Evolutionary conservation across 1,140 invertebrate species (phyloP), one percentile per base, ranked within the genome.

Genomic region (Nylanderia fulva): DNA sequence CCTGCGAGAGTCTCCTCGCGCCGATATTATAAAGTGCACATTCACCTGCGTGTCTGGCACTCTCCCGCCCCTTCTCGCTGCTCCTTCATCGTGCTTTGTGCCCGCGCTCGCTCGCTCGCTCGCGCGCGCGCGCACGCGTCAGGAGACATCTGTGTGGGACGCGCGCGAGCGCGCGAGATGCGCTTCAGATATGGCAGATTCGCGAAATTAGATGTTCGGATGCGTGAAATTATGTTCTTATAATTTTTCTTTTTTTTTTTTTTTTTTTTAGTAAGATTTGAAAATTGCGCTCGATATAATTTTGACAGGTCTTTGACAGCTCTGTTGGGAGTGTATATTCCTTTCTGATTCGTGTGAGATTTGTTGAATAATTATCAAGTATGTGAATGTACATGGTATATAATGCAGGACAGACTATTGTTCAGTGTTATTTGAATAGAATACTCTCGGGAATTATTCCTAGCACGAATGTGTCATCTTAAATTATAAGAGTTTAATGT

Each of bases 151-250:
- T 71, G 24, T 58, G 64, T 42, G 48, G 64, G 27, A 24, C 15
- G 63, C 29, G 60, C 42, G 75, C 75, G 74, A 9, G 60, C 42
- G 66, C 52, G 27, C 72, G 56, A 13, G 68, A 72, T 39, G 36
- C 36, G 39, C 74, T 39, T 69, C 52, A 45, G 76, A 79, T 52
- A 56, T 15, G n/a, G 15, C 21, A 36, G n/a, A 33, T 18, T 27
- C 5, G 8, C 8, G 15, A 2, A 21, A 45, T 68, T 11, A 48
- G 15, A 29, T 24, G 29, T 5, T 45, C 33, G 9, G 13, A 52
- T 21, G 3, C 42, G 24, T 48, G 5, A 52, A 33, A 71, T 52
- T 39, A n/a, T n/a, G n/a, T 1, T 1, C 18, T 8, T 24, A 42
- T n/a, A n/a, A 63, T 72, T 21, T 72, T 71, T 52, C n/a, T 3